Evolutionary conservation across 2,888 invertebrate species (phyloP), one percentile per base, ranked within the genome.

Genomic region (Trichogramma evanescens): DNA sequence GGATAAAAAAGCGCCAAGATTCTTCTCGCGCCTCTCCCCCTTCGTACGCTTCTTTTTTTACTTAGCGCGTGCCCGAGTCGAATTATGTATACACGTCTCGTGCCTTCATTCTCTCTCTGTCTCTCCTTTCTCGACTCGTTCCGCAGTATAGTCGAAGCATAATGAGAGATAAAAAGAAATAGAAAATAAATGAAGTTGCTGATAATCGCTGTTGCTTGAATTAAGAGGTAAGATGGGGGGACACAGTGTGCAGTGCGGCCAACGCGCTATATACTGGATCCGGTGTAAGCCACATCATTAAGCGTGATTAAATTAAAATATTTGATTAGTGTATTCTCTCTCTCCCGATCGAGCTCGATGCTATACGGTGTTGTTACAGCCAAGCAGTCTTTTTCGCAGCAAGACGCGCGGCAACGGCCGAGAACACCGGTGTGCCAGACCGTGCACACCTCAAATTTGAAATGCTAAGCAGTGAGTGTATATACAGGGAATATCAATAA

Each of bases 391-490:
- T 26, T 26, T 26, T 26, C 26, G 26, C 26, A 26, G 26, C 26
- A 26, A 26, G 26, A 26, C 26, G 26, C 26, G 26, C 26, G 26
- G 26, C 26, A 26, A 26, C 26, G 26, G 26, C 26, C 26, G 26
- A 26, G 26, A 26, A 26, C 26, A 26, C 26, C 26, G 26, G 26
- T 26, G 26, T 3, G 26, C 26, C 26, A 26, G 7, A 41, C 63
- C 62, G 57, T 62, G 63, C 61, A 61, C 64, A 64, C 63, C 54
- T 69, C 65, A 74, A 70, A 77, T 77, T 77, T 77, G 76, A 77
- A 77, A 77, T 77, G 77, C 77, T 77, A 77, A 77, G 75, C 71
- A 75, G 77, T 72, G 76, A 77, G 77, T 77, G 75, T 74, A 72
- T 73, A 75, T 73, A 75, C 76, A 76, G 76, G 75, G 76, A 76